A percentile compares a stretch with the other conserved stretches of the same genome.
Conservation (phyloP, 2,113 vertebrate species). For the Rhagologus leucostigma region DNA sequence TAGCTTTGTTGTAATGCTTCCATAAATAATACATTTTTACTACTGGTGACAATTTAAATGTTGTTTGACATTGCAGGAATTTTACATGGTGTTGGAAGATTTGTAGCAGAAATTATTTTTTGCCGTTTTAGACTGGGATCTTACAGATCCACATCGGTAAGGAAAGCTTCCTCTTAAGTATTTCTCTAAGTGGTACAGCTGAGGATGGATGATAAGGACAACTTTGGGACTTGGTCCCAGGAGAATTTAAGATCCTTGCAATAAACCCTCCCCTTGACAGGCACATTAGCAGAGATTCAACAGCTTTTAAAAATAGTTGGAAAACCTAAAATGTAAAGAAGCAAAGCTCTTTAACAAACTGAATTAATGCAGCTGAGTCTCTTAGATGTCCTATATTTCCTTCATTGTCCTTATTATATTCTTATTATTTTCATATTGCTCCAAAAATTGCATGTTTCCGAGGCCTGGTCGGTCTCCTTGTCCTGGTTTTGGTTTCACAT, state of each 20-base stretch:
- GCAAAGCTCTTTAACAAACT: background rate
- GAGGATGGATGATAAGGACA: background rate
- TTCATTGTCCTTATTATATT: background rate
- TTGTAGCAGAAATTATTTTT: constrained; percentile 87
- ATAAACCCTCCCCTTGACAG: background rate
- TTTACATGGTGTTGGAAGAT: constrained; percentile 88
- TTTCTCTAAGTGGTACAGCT: background rate
- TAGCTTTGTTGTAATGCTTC: background rate
- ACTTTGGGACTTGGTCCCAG: background rate
- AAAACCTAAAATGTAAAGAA: background rate
- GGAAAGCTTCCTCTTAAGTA: constrained; percentile 44
- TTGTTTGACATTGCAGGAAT: constrained; percentile 79
- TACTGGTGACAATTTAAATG: background rate
- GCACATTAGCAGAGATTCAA: background rate
- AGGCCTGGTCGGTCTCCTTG: background rate
- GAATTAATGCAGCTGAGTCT: background rate
- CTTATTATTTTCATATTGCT: background rate
- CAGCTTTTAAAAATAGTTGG: background rate
- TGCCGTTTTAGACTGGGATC: constrained; percentile 90
- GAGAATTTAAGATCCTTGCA: background rate
- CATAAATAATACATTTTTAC: background rate
- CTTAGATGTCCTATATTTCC: background rate
- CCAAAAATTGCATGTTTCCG: background rate
- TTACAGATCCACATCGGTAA: constrained; percentile 79
- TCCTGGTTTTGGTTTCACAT: background rate